Conservation (phyloP, 2,113 vertebrate genomes). For the Podarcis muralis region DNA sequence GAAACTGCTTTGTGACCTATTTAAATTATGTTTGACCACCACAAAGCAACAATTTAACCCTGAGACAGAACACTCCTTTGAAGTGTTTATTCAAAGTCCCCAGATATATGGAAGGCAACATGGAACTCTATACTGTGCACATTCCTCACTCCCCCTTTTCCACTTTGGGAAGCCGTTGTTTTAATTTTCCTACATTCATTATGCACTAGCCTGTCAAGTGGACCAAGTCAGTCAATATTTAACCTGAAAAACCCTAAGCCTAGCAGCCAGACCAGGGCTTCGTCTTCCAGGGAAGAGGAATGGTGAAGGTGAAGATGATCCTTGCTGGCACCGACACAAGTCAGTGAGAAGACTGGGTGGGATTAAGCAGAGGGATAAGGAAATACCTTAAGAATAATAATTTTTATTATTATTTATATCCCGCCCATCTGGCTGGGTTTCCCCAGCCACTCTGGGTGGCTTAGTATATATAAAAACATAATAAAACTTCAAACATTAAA, state of each 20-base stretch:
- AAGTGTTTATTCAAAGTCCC: slow-evolving; percentile 31
- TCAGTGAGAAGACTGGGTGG: not conserved
- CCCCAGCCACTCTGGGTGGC: too few species aligned
- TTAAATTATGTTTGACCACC: slow-evolving; percentile 44
- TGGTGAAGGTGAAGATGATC: not conserved
- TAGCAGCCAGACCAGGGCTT: not conserved
- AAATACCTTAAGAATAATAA: too few species aligned
- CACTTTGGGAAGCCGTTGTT: not conserved
- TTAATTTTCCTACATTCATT: not conserved
- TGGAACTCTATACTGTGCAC: not conserved
- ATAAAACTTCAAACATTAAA: too few species aligned
- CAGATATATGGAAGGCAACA: not conserved
- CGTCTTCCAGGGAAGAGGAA: slow-evolving; percentile 10
- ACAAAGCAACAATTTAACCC: slow-evolving; percentile 41
- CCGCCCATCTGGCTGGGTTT: too few species aligned
- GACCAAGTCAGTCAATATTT: not conserved
- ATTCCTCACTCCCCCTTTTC: not conserved
- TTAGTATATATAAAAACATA: too few species aligned
- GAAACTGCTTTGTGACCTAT: slow-evolving; percentile 41
- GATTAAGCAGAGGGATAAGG: not conserved
- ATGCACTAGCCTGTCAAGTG: not conserved
- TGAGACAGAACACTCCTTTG: slow-evolving; percentile 17
- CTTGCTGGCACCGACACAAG: not conserved
- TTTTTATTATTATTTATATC: too few species aligned
- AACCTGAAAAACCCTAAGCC: not conserved